Conservation (phyloP, 2,113 vertebrate genomes). For the Ailurus styani region DNA sequence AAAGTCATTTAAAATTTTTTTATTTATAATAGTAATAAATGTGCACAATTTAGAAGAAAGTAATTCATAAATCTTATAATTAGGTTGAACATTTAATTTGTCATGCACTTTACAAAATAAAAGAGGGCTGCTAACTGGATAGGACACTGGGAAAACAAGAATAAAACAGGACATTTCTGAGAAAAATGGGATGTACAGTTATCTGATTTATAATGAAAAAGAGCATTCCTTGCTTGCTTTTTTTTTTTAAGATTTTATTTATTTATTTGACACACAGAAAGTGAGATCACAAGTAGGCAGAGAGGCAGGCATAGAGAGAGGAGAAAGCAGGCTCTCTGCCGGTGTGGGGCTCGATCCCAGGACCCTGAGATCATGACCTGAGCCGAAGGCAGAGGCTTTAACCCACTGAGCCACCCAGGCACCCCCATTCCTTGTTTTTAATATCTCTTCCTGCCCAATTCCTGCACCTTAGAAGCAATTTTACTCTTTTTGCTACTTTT, state of each 20-base stretch:
- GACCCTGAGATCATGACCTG: no score
- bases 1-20: background rate
- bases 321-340: no score
- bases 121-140: background rate
- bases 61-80: background rate
- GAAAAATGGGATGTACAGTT: background rate
- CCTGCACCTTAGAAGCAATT: background rate
- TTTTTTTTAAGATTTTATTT: no score
- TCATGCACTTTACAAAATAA: background rate
- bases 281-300: no score
- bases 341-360: no score
- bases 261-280: no score
- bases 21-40: constrained; percentile 6
- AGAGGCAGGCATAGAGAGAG: no score
- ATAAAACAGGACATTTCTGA: background rate
- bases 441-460: background rate
- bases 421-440: background rate
- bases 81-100: constrained; percentile 21
- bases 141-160: background rate
- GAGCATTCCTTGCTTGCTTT: background rate
- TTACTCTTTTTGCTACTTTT: background rate
- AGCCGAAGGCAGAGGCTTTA: no score
- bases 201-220: background rate
- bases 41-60: background rate
- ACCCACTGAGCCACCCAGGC: no score